Percentiles rank a stretch among this genome's conserved stretches.
Conservation (phyloP, 2,888 invertebrate genomes). For the Phragmatobia fuliginosa region DNA sequence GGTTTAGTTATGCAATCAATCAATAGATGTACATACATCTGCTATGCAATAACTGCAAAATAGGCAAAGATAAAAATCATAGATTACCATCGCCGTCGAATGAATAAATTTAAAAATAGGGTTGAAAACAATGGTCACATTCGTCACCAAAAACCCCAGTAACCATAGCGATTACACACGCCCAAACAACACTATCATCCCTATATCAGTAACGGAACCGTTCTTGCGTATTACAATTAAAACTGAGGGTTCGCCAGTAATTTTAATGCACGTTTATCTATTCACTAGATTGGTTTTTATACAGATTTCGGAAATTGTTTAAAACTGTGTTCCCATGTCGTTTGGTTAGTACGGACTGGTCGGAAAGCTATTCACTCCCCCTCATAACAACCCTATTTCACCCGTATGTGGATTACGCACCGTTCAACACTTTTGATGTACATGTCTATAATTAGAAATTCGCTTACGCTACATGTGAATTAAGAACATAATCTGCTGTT, state of each 20-base stretch:
- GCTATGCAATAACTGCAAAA: not conserved
- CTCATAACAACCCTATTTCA: slow-evolving; percentile 52
- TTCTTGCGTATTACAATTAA: slow-evolving; percentile 66
- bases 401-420: slow-evolving; percentile 56
- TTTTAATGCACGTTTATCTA: slow-evolving; percentile 74
- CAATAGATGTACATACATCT: not conserved
- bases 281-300: slow-evolving; percentile 72
- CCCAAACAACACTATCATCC: slow-evolving; percentile 79
- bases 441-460: slow-evolving; percentile 47
- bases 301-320: slow-evolving; percentile 78
- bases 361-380: slow-evolving; percentile 69
- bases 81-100: slow-evolving; percentile 21
- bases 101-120: slow-evolving; percentile 42
- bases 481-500: not conserved
- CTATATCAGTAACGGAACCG: slow-evolving; percentile 64
- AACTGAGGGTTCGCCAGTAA: slow-evolving; percentile 50
- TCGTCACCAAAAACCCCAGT: slow-evolving; percentile 52
- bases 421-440: slow-evolving; percentile 48
- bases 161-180: slow-evolving; percentile 72
- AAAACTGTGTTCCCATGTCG: slow-evolving; percentile 76
- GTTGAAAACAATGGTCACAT: slow-evolving; percentile 38
- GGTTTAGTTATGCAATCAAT: not conserved
- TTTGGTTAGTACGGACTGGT: slow-evolving; percentile 57
- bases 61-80: slow-evolving; percentile 5
- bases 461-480: slow-evolving; percentile 25